Percentiles rank a stretch among this genome's conserved stretches.
Conservation (phyloP, 1,140 invertebrate species). For the Spodoptera litura region DNA sequence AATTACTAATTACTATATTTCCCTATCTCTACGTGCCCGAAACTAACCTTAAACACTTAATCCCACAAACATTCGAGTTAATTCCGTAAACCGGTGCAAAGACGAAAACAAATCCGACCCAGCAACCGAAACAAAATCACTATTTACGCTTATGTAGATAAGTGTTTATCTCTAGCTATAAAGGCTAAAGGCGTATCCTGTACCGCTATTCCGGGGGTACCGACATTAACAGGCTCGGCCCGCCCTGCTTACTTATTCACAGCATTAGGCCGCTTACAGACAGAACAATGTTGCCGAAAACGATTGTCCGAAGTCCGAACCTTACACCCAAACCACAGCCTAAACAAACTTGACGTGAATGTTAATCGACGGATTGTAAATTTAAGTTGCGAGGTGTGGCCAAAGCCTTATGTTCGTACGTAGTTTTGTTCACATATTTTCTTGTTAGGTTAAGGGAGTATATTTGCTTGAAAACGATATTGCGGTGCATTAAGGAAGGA, state of each 20-base stretch:
- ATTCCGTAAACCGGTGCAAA: conserved; percentile 33
- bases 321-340: conserved; percentile 45
- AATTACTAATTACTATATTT: conserved; percentile 17
- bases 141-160: conserved; percentile 47
- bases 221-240: conserved; percentile 49
- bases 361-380: conserved; percentile 50
- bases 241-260: conserved; percentile 57
- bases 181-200: conserved; percentile 42
- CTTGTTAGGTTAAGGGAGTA: conserved; percentile 26
- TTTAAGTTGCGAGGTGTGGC: conserved; percentile 27
- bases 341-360: conserved; percentile 63
- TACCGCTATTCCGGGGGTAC: conserved; percentile 48
- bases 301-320: conserved; percentile 54
- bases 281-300: conserved; percentile 50
- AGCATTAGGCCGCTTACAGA: conserved; percentile 53
- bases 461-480: conserved; percentile 29
- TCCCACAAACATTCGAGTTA: conserved; percentile 11
- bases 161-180: conserved; percentile 40
- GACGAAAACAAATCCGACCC: conserved; percentile 29
- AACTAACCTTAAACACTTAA: not conserved
- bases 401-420: conserved; percentile 1
- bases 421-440: conserved; percentile 31
- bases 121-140: conserved; percentile 28
- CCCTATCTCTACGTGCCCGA: not conserved
- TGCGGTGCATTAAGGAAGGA: conserved; percentile 38